A percentile compares a stretch with the other conserved stretches of the same genome.
Evolutionary conservation across 2,888 invertebrate genomes (phyloP).

Genomic region (Drosophila vallismaia): DNA sequence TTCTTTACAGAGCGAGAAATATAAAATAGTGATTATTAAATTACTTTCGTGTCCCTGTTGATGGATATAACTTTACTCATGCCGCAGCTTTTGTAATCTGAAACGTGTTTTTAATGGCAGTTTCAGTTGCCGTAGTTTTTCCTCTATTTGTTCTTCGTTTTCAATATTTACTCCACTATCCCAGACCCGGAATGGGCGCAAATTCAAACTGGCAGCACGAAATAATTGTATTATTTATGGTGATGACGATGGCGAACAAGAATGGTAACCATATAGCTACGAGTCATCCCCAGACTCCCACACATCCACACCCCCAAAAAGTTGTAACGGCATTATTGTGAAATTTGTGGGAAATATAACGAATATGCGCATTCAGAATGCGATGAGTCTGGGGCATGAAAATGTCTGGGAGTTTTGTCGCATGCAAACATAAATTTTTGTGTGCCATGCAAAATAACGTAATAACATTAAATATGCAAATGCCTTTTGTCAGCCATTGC

Average conservation of each 20-base stretch:
- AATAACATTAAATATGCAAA: conserved; percentile 79
- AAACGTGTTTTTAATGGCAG: conserved; percentile 74
- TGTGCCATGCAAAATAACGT: conserved; percentile 77
- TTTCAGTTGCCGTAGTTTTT: conserved; percentile 47
- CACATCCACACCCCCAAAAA: conserved; percentile 53
- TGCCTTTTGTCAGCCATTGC: conserved; percentile 77
- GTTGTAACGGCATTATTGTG: conserved; percentile 71
- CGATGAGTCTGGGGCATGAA: conserved; percentile 22
- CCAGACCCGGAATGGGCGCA: conserved; percentile 50
- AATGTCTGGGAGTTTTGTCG: conserved; percentile 44
- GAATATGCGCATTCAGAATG: conserved; percentile 53
- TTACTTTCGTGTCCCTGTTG: background rate
- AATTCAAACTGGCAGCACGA: conserved; percentile 75
- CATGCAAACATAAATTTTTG: conserved; percentile 78
- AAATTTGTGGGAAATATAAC: conserved; percentile 68
- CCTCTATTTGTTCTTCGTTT: conserved; percentile 46
- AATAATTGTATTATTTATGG: conserved; percentile 77
- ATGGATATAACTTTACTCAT: background rate
- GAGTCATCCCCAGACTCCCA: background rate
- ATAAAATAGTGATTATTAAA: conserved; percentile 4
- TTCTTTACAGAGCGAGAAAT: background rate
- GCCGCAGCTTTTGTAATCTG: conserved; percentile 42
- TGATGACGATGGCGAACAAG: conserved; percentile 59
- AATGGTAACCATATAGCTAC: conserved; percentile 2
- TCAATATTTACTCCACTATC: conserved; percentile 60